These are phyloP conservation scores for Bombus terrestris DNA, from an alignment of 1,140 invertebrate genomes.

Conservation along the genomic window DNA sequence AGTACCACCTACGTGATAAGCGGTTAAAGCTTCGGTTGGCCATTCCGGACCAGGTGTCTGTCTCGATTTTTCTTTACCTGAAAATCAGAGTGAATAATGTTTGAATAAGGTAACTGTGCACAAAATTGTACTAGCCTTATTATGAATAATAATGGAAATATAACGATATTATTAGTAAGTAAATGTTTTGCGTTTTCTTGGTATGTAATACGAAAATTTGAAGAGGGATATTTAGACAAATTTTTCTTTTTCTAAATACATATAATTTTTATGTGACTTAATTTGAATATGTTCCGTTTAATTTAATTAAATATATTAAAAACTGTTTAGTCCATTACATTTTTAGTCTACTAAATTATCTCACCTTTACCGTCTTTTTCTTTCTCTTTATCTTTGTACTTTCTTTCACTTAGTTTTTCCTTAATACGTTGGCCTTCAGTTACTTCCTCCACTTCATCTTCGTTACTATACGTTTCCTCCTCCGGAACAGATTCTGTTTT, in stretches of 20 bases:
- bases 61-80: neutral
- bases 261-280: neutral
- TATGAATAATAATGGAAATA: no score
- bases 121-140: neutral
- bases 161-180: no score
- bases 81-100: neutral
- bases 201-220: no score
- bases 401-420: no score
- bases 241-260: neutral
- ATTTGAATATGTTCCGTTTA: neutral
- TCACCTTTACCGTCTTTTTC: neutral
- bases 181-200: no score
- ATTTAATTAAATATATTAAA: neutral
- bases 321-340: no score
- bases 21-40: conserved; percentile 28
- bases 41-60: conserved; percentile 27
- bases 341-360: no score
- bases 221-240: no score
- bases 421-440: no score
- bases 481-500: neutral
- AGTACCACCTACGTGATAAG: conserved; percentile 29
- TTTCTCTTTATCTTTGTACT: neutral
- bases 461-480: neutral
- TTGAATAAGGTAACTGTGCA: neutral
- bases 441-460: neutral